These are phyloP conservation scores for Eupsittula cactorum DNA, from an alignment of 2,113 vertebrate species.

Conservation along the genomic window DNA sequence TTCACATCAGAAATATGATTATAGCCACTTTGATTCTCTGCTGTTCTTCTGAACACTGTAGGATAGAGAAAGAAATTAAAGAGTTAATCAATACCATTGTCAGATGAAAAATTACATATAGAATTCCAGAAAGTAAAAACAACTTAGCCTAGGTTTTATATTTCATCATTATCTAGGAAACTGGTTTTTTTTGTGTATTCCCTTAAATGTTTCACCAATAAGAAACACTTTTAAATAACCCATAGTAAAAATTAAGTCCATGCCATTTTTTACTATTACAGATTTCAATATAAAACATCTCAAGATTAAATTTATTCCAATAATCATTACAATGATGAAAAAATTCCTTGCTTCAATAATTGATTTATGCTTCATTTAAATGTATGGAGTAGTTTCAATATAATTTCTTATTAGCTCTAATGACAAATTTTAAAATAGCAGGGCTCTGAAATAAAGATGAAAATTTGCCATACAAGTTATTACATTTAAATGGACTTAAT, in stretches of 20 bases:
- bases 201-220: conserved; percentile 26
- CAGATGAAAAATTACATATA: conserved; percentile 36
- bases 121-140: conserved; percentile 9
- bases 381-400: conserved; percentile 79
- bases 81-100: conserved; percentile 2
- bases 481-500: conserved; percentile 86
- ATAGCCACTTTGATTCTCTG: not conserved
- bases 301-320: conserved; percentile 82
- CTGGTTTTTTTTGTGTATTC: not conserved
- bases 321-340: conserved; percentile 85
- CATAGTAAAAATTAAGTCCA: conserved; percentile 70
- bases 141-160: conserved; percentile 27
- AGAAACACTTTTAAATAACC: conserved; percentile 58
- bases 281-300: conserved; percentile 78
- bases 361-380: conserved; percentile 88
- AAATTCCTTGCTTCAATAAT: conserved; percentile 84
- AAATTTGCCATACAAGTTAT: conserved; percentile 84
- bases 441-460: conserved; percentile 82
- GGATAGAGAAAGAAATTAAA: not conserved
- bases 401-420: conserved; percentile 85
- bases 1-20: not conserved
- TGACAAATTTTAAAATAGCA: conserved; percentile 83
- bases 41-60: not conserved
- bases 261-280: conserved; percentile 70
- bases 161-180: conserved; percentile 20